These are phyloP conservation scores for Campodea augens DNA, from an alignment of 1,140 invertebrate genomes.

Conservation along the genomic window DNA sequence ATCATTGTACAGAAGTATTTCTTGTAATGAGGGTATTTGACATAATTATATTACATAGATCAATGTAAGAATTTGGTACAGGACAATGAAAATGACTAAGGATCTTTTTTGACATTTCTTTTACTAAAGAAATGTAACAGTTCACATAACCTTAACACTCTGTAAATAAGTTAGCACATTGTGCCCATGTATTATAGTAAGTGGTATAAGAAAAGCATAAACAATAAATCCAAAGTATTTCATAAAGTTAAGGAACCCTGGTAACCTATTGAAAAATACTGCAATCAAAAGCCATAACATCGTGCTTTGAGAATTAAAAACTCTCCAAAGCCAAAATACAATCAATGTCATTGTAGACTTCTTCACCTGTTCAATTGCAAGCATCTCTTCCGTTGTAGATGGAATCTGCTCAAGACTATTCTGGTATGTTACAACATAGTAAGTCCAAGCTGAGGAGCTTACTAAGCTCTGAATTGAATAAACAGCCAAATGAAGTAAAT, in stretches of 20 bases:
- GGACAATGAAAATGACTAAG: too few relatives aligned
- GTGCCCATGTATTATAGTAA: slow-evolving; percentile 1
- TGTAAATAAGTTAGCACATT: not conserved
- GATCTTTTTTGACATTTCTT: too few relatives aligned
- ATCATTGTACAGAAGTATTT: too few relatives aligned
- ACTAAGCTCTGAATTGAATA: slow-evolving; percentile 18
- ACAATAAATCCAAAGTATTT: slow-evolving; percentile 3
- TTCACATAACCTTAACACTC: too few relatives aligned
- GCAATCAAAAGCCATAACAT: slow-evolving; percentile 23
- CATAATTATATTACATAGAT: too few relatives aligned
- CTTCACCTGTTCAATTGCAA: slow-evolving; percentile 19
- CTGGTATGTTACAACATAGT: slow-evolving; percentile 18
- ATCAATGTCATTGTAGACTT: slow-evolving; percentile 23
- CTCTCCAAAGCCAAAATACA: slow-evolving; percentile 25
- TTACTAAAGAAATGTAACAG: too few relatives aligned
- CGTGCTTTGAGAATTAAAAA: slow-evolving; percentile 25
- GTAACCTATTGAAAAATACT: slow-evolving; percentile 22
- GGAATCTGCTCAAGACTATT: slow-evolving; percentile 14
- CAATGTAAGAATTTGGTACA: too few relatives aligned
- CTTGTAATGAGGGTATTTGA: too few relatives aligned
- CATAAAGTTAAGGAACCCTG: not conserved
- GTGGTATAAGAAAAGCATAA: not conserved
- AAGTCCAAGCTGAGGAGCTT: slow-evolving; percentile 19
- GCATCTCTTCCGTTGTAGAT: not conserved
- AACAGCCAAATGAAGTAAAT: slow-evolving; percentile 13